These are phyloP conservation scores for Typhlomys cinereus DNA, from an alignment of 2,113 vertebrate species.

Conservation along the genomic window DNA sequence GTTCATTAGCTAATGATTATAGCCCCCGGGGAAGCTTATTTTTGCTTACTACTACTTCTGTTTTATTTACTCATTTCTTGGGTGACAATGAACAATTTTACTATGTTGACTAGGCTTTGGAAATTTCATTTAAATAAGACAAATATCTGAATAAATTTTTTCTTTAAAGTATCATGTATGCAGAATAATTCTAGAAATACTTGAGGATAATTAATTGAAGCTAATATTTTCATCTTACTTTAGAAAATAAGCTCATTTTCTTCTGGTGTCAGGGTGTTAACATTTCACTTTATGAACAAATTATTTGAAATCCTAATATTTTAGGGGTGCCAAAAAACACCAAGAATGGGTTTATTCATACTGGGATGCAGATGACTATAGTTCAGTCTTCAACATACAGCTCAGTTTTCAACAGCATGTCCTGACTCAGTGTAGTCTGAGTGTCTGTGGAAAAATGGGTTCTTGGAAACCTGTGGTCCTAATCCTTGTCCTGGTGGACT, in stretches of 20 bases:
- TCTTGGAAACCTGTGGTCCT: too few relatives aligned
- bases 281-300: too few relatives aligned
- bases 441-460: too few relatives aligned
- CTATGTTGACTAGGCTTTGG: slow-evolving; percentile 29
- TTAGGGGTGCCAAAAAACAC: too few relatives aligned
- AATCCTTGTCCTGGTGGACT: too few relatives aligned
- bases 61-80: slow-evolving; percentile 44
- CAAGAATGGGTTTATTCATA: too few relatives aligned
- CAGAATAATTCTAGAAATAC: slow-evolving; percentile 36
- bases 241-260: slow-evolving; percentile 34
- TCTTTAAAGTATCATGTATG: slow-evolving; percentile 15
- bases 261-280: too few relatives aligned
- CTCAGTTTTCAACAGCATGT: too few relatives aligned
- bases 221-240: slow-evolving; percentile 27
- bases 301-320: too few relatives aligned
- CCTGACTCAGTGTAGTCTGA: too few relatives aligned
- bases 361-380: too few relatives aligned
- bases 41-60: slow-evolving; percentile 34
- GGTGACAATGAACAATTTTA: slow-evolving; percentile 22
- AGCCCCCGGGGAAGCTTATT: slow-evolving; percentile 6
- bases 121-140: slow-evolving; percentile 48
- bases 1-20: slow-evolving; percentile 38
- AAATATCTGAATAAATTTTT: not conserved
- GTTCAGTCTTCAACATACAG: too few relatives aligned
- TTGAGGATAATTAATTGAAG: slow-evolving; percentile 9